Base-by-base conservation (phyloP, 2,113 vertebrate species). In the Oostethus manadensis region DNA sequence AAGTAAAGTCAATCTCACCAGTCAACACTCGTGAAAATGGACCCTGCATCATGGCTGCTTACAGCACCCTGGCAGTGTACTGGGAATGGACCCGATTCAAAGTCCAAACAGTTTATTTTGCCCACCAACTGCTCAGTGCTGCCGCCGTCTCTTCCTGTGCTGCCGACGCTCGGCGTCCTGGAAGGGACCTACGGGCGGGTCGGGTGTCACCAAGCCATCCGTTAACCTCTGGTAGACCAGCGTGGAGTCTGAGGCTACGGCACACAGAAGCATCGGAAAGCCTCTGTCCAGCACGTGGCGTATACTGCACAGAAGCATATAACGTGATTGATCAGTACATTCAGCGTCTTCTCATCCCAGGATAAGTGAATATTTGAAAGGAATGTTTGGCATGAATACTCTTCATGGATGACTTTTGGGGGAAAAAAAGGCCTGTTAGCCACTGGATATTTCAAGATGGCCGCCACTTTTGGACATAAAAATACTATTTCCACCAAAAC, bases 201-300 rank as follows among this genome's bases (percentile, higher is more conserved):
- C 93, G 3, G 97, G 94, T 16, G 91, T 91, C 77, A 97, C 86
- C 77, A 98, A 84, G 42, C 95, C 95, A n/a, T 95, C 91, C 0
- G 91, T 94, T 66, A 96, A 84, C 83, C 88, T 93, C 75, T 98
- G 97, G 69, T 98, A 99, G 60, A 98, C 95, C 51, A 96, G 84
- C 10, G 93, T 98, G 71, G 96, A 98, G 76, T 98, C 97, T 0
- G 94, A 90, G 16, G 94, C 94, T 67, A 96, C 93, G 17, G 93
- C 91, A 43, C 94, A 97, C 84, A 98, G 66, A 53, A 91, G 82
- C 80, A 88, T 51, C 2, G 87, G 76, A 13, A 60, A 67, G 33
- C 84, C 84, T 50, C 70, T 42, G 67, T 77, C 84, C 80, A 91
- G 59, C 45, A 89, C 60, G 0, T 77, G 80, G 21, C 88, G 86